Conservation (phyloP, 2,888 invertebrate species). For the Cataglyphis albicans region DNA sequence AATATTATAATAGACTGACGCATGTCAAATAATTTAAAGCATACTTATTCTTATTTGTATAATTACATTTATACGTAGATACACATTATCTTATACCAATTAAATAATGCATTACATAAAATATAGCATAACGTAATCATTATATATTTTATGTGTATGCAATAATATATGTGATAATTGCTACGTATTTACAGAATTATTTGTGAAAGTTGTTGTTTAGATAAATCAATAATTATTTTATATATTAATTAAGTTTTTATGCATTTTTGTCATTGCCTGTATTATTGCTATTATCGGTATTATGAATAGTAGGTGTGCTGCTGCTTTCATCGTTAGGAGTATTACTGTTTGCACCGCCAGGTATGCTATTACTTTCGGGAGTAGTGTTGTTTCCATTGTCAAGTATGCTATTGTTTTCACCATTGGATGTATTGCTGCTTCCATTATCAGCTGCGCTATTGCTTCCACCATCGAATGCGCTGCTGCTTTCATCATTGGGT, state of each 20-base stretch:
- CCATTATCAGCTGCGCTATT: neutral
- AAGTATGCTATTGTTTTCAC: neutral
- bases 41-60: neutral
- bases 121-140: neutral
- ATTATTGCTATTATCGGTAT: constrained; percentile 11
- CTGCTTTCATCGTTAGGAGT: neutral
- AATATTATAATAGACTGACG: neutral
- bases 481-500: neutral
- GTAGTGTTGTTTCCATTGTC: neutral
- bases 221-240: neutral
- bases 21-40: neutral
- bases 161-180: neutral
- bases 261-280: neutral
- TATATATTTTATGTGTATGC: constrained; percentile 13
- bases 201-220: constrained; percentile 17
- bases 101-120: neutral
- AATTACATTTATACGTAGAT: neutral
- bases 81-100: neutral
- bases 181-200: neutral
- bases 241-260: neutral
- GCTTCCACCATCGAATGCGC: neutral
- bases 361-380: neutral
- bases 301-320: neutral
- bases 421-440: neutral
- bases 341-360: neutral